Percentiles rank a stretch among this genome's conserved stretches.
These are phyloP conservation scores for Pogonognathellus flavescens DNA, from an alignment of 1,140 invertebrate species.

Conservation along the genomic window DNA sequence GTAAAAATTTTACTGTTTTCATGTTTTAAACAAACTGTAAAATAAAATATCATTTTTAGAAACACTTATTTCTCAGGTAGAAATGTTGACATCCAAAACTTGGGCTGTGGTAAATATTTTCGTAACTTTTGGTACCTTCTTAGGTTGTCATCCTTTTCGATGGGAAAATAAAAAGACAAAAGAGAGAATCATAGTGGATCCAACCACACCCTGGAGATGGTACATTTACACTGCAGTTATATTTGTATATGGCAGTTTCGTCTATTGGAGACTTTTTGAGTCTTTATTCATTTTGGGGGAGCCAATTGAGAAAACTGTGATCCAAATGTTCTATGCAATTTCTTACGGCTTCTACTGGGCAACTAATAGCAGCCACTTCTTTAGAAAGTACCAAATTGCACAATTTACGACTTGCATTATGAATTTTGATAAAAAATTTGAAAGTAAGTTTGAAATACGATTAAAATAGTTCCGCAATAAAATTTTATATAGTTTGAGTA, in stretches of 20 bases:
- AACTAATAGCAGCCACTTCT: background rate
- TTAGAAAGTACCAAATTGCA: background rate
- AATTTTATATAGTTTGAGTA: no score
- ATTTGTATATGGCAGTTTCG: background rate
- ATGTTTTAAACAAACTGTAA: no score
- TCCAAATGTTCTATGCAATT: background rate
- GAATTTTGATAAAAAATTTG: background rate
- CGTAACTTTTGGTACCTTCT: no score
- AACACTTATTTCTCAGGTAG: no score
- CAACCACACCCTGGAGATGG: background rate
- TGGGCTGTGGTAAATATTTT: no score
- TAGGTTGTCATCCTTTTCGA: no score
- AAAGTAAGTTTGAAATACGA: constrained; percentile 4
- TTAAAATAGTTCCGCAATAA: no score
- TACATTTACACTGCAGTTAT: background rate
- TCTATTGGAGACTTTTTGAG: background rate
- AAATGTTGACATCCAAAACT: no score
- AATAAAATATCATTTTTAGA: no score
- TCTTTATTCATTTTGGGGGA: background rate
- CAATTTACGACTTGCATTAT: background rate
- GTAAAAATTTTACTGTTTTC: no score
- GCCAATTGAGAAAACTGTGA: background rate
- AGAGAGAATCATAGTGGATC: no score
- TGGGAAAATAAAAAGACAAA: no score
- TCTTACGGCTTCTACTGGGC: background rate